Evolutionary conservation across 2,113 vertebrate genomes (phyloP).

Genomic region (Neodon shergylaensis): DNA sequence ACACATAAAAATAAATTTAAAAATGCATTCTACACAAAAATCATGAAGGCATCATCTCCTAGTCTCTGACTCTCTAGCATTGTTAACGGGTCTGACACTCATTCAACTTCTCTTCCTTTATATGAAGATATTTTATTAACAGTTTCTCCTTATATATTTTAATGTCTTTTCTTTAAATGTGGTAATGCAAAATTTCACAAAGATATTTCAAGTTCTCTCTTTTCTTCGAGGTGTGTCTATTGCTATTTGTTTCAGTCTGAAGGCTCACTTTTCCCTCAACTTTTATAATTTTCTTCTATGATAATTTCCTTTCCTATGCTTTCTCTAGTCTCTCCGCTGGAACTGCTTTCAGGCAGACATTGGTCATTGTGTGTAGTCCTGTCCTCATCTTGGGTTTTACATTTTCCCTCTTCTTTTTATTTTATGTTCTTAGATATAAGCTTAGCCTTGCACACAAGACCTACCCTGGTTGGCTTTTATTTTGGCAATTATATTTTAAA

Average conservation of each 20-base stretch:
- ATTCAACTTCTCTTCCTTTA: not conserved
- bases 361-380: not conserved
- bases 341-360: no score
- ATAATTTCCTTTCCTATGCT: not conserved
- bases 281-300: not conserved
- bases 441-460: not conserved
- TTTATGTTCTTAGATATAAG: not conserved
- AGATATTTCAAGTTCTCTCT: not conserved
- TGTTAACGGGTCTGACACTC: not conserved
- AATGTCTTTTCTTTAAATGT: not conserved
- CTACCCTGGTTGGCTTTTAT: no score
- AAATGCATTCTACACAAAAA: not conserved
- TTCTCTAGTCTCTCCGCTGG: not conserved
- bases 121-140: not conserved
- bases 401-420: not conserved
- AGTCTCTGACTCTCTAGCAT: not conserved
- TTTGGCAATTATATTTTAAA: not conserved
- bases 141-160: not conserved
- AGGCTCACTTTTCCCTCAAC: not conserved
- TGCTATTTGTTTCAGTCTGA: not conserved
- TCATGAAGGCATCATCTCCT: not conserved
- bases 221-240: not conserved
- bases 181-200: not conserved
- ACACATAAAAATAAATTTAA: not conserved
- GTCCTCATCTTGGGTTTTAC: not conserved